A percentile compares a stretch with the other conserved stretches of the same genome.
Evolutionary conservation across 2,113 vertebrate species (phyloP).

Genomic region (Vidua macroura): DNA sequence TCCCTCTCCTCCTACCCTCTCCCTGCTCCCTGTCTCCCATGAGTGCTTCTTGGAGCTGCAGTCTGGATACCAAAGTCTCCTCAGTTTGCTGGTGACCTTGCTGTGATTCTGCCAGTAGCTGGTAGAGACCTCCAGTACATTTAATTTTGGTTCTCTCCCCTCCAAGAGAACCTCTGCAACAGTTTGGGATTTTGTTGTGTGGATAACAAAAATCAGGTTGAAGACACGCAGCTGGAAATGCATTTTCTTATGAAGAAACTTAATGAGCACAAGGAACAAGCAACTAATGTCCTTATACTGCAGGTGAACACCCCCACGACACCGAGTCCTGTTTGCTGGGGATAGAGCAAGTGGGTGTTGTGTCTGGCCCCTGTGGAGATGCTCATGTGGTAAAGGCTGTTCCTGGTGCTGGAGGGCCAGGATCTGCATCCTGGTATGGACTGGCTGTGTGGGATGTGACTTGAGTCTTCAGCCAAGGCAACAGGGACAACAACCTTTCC

Average conservation of each 20-base stretch:
- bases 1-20: background rate
- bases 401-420: background rate
- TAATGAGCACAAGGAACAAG: background rate
- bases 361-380: background rate
- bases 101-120: background rate
- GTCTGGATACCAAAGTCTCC: background rate
- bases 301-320: fast-evolving
- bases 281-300: background rate
- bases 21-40: background rate
- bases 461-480: background rate
- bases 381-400: background rate
- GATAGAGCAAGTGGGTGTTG: background rate
- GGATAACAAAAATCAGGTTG: background rate
- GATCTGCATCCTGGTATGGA: background rate
- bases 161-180: background rate
- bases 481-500: background rate
- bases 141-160: background rate
- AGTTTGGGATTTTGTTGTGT: background rate
- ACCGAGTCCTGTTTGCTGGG: background rate
- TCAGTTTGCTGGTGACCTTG: background rate
- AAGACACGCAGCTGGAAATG: background rate
- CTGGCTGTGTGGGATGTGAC: background rate
- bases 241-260: background rate
- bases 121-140: background rate
- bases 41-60: background rate